phyloP scores from a whole-genome alignment of 2,797 vertebrate genomes.

The Squalus acanthias region DNA sequence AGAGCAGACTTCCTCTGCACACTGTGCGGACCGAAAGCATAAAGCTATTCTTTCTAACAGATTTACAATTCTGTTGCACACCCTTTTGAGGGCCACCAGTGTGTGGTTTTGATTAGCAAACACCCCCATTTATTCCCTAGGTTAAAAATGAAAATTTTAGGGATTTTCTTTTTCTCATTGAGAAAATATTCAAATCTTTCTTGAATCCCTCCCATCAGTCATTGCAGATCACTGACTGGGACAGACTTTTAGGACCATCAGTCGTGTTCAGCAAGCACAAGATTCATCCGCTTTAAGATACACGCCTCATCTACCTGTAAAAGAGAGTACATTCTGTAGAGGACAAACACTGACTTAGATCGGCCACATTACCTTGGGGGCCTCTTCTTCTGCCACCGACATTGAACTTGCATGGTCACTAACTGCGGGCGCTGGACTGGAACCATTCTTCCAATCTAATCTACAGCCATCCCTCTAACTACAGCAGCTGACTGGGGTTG shows the following conservation, averaged over 20 bases:
- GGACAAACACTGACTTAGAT: background rate
- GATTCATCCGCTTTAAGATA: background rate
- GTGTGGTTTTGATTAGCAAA: conserved; percentile 15
- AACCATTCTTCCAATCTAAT: background rate
- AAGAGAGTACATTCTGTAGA: background rate
- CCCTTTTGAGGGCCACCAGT: background rate
- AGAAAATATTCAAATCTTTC: conserved; percentile 30
- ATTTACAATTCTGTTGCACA: conserved; percentile 6
- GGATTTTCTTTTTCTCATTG: conserved; percentile 31
- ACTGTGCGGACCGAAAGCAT: background rate
- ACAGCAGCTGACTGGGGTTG: background rate
- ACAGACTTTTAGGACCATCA: background rate
- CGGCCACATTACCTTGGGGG: background rate
- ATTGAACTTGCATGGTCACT: background rate
- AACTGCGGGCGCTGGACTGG: background rate
- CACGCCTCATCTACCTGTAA: background rate
- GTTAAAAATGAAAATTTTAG: background rate
- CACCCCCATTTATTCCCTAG: conserved; percentile 10
- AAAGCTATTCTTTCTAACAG: conserved; percentile 6
- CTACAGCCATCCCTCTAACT: background rate
- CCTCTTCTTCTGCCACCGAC: background rate
- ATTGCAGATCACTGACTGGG: background rate
- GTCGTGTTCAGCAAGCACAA: background rate
- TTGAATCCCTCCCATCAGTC: background rate
- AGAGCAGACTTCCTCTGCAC: background rate